phyloP scores from a whole-genome alignment of 2,888 invertebrate species.

The Brenthis hecate region DNA sequence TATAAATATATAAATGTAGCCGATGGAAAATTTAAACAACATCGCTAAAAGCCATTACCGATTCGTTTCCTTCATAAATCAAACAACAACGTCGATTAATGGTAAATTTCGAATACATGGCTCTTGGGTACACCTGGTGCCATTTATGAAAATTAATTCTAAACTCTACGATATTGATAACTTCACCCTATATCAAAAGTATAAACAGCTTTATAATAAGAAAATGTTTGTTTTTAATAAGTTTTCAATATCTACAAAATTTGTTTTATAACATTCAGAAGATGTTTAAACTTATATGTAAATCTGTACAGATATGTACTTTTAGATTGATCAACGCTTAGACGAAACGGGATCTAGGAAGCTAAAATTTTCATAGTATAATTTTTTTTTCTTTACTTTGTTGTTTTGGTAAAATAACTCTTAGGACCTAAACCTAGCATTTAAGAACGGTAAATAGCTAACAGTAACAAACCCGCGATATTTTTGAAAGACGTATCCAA shows the following conservation, averaged over 20 bases:
- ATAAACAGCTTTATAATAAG: constrained; percentile 11
- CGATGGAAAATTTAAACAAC: constrained; percentile 7
- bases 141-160: constrained; percentile 52
- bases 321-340: too few relatives aligned
- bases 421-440: too few relatives aligned
- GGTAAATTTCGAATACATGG: constrained; percentile 49
- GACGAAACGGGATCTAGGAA: too few relatives aligned
- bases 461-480: too few relatives aligned
- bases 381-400: too few relatives aligned
- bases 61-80: constrained; percentile 50
- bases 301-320: too few relatives aligned
- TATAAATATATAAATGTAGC: not conserved
- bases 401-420: too few relatives aligned
- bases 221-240: not conserved
- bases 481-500: too few relatives aligned
- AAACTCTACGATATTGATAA: constrained; percentile 35
- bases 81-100: constrained; percentile 47
- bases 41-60: constrained; percentile 38
- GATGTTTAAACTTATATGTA: too few relatives aligned
- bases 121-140: constrained; percentile 50
- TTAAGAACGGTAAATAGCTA: too few relatives aligned
- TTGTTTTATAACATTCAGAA: not conserved
- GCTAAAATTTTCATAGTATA: too few relatives aligned
- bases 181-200: constrained; percentile 31
- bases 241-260: not conserved